Base-by-base conservation (phyloP, 2,888 invertebrate genomes). In the Lasioglossum calceatum region DNA sequence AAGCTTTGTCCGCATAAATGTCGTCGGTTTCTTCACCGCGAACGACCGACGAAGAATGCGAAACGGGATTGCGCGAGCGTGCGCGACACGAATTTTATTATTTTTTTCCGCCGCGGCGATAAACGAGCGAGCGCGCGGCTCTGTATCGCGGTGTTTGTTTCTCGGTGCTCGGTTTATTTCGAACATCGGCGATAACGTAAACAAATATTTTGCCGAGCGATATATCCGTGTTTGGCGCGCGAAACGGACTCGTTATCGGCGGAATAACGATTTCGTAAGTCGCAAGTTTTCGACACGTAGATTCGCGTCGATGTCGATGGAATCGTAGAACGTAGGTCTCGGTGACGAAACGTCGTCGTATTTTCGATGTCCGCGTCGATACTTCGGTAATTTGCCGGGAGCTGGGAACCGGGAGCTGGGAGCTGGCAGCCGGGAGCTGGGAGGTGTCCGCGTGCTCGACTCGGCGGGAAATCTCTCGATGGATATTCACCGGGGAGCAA, bases 401-500 rank as follows among this genome's bases (percentile, higher is more conserved):
- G 64, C 64, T 27, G 64, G 14, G 16, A 32, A 27, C 4, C 2
- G 12, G 14, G n/a, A 61, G 61, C 61, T 27, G 27, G 27, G n/a
- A 27, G 61, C 12, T 27, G 27, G 32, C 2, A 64, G 77, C 42
- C 10, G 54, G 61, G 8, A 71, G 77, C 42, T 12, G 58, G 64
- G 14, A 72, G 27, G 19, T n/a, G 50, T 39, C 67, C 42, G 72
- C 50, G 77, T 32, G 64, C 32, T 64, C 64, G 64, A 64, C 76
- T 36, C 81, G 42, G 61, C 64, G 47, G 76, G 73, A 81, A 81
- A 85, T 81, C 85, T 76, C 79, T 84, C 79, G 86, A 82, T 78
- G 87, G 84, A 80, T 81, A 87, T 87, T 88, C 88, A 88, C 80
- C 88, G 90, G 89, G 89, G 89, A 90, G 88, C 88, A 90, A 77